These are phyloP conservation scores for Tiliacea aurago DNA, from an alignment of 2,888 invertebrate species.

Conservation along the genomic window DNA sequence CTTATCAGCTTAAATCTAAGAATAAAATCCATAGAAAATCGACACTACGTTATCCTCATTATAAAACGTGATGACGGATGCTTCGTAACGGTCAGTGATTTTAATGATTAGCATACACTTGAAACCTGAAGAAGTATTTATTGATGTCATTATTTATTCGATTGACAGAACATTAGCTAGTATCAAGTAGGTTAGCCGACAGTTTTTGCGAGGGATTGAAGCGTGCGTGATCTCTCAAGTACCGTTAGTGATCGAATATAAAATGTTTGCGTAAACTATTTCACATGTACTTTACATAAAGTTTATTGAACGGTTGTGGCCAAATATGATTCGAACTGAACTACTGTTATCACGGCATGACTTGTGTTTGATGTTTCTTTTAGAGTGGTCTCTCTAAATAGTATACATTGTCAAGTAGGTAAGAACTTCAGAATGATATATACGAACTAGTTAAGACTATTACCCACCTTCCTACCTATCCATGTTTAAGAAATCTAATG, in stretches of 20 bases:
- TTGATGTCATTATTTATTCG: conserved; percentile 41
- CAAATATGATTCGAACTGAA: conserved; percentile 36
- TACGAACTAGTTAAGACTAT: background rate
- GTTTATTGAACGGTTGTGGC: conserved; percentile 54
- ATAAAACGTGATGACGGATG: conserved; percentile 7
- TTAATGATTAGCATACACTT: conserved; percentile 33
- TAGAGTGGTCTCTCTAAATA: conserved; percentile 38
- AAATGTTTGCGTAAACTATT: conserved; percentile 51
- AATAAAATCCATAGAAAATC: conserved; percentile 14
- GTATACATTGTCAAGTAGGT: background rate
- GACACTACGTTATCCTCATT: background rate
- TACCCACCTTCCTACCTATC: no score
- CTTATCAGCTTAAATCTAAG: conserved; percentile 8
- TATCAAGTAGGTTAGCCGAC: conserved; percentile 52
- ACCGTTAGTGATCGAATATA: conserved; percentile 51
- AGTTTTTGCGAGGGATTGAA: conserved; percentile 31
- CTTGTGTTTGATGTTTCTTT: conserved; percentile 29
- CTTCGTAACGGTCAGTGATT: conserved; percentile 21
- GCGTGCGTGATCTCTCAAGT: conserved; percentile 30
- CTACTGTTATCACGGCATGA: conserved; percentile 29
- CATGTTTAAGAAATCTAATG: no score
- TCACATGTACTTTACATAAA: conserved; percentile 45
- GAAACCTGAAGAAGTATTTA: conserved; percentile 29
- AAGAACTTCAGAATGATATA: conserved; percentile 1
- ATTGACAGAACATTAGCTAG: conserved; percentile 45